phyloP scores from a whole-genome alignment of 2,888 invertebrate genomes.

The Gymnocheta viridis region DNA sequence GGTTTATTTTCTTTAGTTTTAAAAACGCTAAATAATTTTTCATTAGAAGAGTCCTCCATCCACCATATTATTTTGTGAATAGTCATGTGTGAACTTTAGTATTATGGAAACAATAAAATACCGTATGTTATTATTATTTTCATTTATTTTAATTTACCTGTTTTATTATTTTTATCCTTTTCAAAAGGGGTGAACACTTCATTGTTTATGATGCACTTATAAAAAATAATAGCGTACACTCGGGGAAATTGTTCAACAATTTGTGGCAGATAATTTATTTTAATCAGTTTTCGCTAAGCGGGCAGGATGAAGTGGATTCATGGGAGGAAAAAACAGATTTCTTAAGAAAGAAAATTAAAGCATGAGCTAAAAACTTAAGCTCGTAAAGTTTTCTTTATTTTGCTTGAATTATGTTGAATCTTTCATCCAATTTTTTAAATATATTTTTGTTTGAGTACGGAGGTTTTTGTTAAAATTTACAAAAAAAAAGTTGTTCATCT shows the following conservation, averaged over 20 bases:
- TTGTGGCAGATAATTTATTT: neutral
- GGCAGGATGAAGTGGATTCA: no score
- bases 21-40: constrained; percentile 15
- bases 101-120: constrained; percentile 59
- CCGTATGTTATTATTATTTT: constrained; percentile 62
- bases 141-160: constrained; percentile 52
- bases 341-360: no score
- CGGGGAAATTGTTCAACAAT: neutral
- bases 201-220: neutral
- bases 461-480: no score
- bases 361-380: no score
- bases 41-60: constrained; percentile 17
- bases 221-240: neutral
- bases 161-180: neutral
- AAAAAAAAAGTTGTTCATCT: no score
- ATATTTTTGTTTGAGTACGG: no score
- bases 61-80: constrained; percentile 50
- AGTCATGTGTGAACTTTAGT: constrained; percentile 69
- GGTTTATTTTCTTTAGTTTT: neutral
- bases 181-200: constrained; percentile 21
- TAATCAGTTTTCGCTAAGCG: neutral
- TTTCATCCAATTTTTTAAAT: no score
- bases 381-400: no score
- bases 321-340: no score
- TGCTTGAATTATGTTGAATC: no score